Base-by-base conservation (phyloP, 2,888 invertebrate species). In the Selenia dentaria region DNA sequence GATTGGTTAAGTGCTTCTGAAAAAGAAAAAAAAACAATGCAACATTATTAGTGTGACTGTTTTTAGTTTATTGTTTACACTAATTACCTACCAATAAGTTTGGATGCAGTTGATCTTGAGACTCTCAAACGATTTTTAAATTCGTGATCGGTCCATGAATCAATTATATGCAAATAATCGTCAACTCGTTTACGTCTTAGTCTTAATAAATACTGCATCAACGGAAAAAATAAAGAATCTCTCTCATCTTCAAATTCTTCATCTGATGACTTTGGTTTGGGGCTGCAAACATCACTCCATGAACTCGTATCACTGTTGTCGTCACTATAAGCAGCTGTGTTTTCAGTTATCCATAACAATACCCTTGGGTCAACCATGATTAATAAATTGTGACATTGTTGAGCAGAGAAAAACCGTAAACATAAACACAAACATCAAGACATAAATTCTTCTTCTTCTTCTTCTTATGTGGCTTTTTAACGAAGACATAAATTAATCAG, bases 1-100 rank as follows among this genome's bases (percentile, higher is more conserved):
- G 82, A 83, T 29, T 71, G 72, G 43, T 79, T 78, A 40, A 82
- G 65, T 47, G 80, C 81, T 73, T 72, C 82, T 83, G 78, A 57
- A 82, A 80, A 45, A 54, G 59, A 48, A 25, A 26, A 29, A 1
- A 26, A 39, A 16, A n/a, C n/a, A 5, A 6, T 18, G 6, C 18
- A 5, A 5, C 18, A 18, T 18, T 18, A 18, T 5, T 18, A 1
- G 18, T 4, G 18, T 2, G 6, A 18, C 1, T 1, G 5, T 5
- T 1, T 18, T 18, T 1, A 5, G 1, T 4, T 18, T 4, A 5
- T 6, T 18, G 2, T 16, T 16, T 16, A 16, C 16, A n/a, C n/a
- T n/a, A 22, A 8, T 27, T 22, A 10, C n/a, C 48, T 72, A 81
- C 83, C 76, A 51, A 81, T 81, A 22, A 83, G 68, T 16, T 47